A percentile compares a stretch with the other conserved stretches of the same genome.
Evolutionary conservation across 1,140 invertebrate genomes (phyloP).

Genomic region (Anoplolepis gracilipes): DNA sequence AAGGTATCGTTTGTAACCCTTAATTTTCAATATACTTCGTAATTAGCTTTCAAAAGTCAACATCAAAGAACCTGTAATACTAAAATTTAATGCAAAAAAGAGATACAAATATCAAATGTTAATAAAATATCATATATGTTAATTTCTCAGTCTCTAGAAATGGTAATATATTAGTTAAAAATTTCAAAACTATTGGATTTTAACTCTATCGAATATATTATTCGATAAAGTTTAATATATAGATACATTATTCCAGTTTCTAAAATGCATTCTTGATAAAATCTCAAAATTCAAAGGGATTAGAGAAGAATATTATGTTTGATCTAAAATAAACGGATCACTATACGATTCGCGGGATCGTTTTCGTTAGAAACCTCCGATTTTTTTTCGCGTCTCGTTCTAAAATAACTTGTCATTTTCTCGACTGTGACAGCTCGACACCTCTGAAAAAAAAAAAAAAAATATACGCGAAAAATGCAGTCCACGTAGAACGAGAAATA

Average conservation of each 20-base stretch:
- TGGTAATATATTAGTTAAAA: background rate
- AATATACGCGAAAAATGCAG: conserved; percentile 23
- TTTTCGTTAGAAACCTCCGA: conserved; percentile 7
- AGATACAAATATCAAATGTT: background rate
- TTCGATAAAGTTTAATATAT: background rate
- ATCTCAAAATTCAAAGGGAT: background rate
- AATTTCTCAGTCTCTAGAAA: background rate
- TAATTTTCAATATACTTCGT: conserved; percentile 11
- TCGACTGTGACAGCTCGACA: background rate
- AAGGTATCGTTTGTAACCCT: conserved; percentile 1
- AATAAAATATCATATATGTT: no score
- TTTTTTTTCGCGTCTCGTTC: no score
- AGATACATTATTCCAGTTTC: background rate
- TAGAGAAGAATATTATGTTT: background rate
- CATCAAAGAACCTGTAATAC: background rate
- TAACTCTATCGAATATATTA: background rate
- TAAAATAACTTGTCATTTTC: conserved; percentile 19
- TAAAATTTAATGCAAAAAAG: background rate
- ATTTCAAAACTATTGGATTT: background rate
- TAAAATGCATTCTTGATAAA: background rate
- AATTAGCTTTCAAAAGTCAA: conserved; percentile 2
- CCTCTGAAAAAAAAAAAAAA: conserved; percentile 43
- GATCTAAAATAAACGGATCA: background rate
- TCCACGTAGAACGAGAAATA: background rate
- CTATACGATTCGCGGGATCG: background rate